phyloP scores from a whole-genome alignment of 1,140 invertebrate species.

The Rhizoglyphus robini region DNA sequence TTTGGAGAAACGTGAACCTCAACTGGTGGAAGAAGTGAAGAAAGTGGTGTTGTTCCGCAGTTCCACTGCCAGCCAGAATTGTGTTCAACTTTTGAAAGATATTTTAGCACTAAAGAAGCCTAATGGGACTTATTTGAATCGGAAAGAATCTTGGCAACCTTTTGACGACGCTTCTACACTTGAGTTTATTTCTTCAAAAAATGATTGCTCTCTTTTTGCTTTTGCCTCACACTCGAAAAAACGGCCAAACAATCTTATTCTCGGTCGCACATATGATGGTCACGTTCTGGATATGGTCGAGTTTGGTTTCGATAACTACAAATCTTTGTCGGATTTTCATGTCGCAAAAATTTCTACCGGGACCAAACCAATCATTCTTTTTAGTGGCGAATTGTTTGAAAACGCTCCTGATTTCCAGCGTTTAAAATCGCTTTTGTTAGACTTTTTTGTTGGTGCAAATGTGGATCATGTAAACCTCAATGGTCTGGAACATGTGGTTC shows the following conservation, averaged over 20 bases:
- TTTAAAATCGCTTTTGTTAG: conserved; percentile 71
- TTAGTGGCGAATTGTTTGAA: conserved; percentile 85
- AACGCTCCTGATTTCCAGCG: conserved; percentile 56
- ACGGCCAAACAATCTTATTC: conserved; percentile 74
- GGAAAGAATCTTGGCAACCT: conserved; percentile 65
- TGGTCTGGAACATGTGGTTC: conserved; percentile 81
- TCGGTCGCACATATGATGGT: conserved; percentile 73
- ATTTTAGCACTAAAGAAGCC: conserved; percentile 42
- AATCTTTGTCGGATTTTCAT: conserved; percentile 60
- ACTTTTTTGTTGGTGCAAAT: conserved; percentile 81
- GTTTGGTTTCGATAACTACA: conserved; percentile 71
- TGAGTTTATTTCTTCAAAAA: conserved; percentile 70
- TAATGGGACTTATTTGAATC: conserved; percentile 22
- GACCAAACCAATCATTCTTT: conserved; percentile 78
- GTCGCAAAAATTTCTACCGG: conserved; percentile 61
- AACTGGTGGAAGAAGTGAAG: conserved; percentile 76
- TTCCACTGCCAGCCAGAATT: conserved; percentile 58
- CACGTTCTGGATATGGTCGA: conserved; percentile 91
- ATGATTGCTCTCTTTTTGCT: conserved; percentile 74
- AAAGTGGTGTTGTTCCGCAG: conserved; percentile 70
- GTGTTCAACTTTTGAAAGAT: conserved; percentile 67
- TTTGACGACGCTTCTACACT: conserved; percentile 64
- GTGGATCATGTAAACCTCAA: conserved; percentile 65
- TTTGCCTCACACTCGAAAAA: conserved; percentile 87
- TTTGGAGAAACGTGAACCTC: conserved; percentile 62